Conservation (phyloP, 2,797 vertebrate genomes). For the Myoxocephalus aenaeus region DNA sequence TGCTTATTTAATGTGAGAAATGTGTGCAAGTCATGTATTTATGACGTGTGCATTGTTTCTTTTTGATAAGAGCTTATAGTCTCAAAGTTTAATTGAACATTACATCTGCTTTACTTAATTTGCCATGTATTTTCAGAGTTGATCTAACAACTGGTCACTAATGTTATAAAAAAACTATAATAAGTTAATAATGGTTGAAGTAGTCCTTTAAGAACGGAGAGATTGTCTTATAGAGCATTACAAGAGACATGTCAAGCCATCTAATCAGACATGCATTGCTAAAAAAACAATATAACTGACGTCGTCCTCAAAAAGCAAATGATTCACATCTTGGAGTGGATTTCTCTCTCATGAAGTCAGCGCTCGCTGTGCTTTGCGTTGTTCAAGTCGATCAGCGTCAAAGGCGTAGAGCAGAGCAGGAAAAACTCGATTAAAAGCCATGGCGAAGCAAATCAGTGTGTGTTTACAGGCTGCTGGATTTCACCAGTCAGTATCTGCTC, state of each 20-base stretch:
- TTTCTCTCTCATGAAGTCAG: conserved; percentile 26
- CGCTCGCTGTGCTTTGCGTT: neutral
- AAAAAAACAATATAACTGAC: neutral
- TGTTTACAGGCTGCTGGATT: conserved; percentile 9
- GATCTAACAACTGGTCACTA: neutral
- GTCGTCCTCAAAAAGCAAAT: neutral
- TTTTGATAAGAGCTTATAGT: neutral
- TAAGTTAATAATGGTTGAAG: neutral
- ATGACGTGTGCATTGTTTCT: neutral
- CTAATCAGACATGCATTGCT: neutral
- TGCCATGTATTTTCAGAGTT: neutral
- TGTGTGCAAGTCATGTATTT: neutral
- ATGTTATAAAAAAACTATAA: neutral
- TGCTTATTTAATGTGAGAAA: neutral
- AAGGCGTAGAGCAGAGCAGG: conserved; percentile 12
- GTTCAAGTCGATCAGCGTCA: conserved; percentile 39
- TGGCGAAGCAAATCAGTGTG: neutral
- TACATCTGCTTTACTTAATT: neutral
- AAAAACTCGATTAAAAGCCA: conserved; percentile 7
- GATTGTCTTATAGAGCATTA: neutral
- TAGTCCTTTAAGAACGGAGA: neutral
- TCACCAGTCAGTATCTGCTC: neutral
- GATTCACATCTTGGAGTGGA: neutral
- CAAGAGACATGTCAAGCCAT: neutral
- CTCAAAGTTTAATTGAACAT: neutral